Evolutionary conservation across 2,113 vertebrate genomes (phyloP).

Genomic region (Nettapus auritus): DNA sequence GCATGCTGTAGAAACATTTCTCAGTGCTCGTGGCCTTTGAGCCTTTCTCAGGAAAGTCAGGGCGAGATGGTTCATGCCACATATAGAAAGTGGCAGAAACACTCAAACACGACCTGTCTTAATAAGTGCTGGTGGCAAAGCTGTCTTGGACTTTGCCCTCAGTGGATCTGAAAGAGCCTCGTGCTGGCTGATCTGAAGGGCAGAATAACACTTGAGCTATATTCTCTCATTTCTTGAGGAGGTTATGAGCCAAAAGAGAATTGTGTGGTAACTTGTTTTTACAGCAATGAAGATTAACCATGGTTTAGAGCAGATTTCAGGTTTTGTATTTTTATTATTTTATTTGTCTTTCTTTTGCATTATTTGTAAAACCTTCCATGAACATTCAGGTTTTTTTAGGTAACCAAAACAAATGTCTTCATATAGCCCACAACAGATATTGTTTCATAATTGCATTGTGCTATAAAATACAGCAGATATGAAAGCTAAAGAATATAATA

Average conservation of each 20-base stretch:
- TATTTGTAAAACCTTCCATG: neutral
- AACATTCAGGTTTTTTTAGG: neutral
- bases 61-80: neutral
- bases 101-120: neutral
- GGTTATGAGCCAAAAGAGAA: neutral
- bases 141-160: neutral
- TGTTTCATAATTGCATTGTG: neutral
- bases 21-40: neutral
- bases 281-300: neutral
- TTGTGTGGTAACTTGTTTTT: neutral
- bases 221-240: neutral
- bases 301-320: neutral
- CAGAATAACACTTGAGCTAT: neutral
- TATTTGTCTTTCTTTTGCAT: neutral
- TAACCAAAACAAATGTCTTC: conserved; percentile 9
- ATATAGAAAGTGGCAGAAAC: neutral
- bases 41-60: neutral
- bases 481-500: neutral
- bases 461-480: neutral
- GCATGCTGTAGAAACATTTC: neutral
- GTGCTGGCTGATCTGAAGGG: neutral
- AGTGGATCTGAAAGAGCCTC: neutral
- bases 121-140: neutral
- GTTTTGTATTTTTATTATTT: neutral
- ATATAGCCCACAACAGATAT: neutral